These are phyloP conservation scores for Perca flavescens DNA, from an alignment of 2,113 vertebrate species.

Conservation along the genomic window DNA sequence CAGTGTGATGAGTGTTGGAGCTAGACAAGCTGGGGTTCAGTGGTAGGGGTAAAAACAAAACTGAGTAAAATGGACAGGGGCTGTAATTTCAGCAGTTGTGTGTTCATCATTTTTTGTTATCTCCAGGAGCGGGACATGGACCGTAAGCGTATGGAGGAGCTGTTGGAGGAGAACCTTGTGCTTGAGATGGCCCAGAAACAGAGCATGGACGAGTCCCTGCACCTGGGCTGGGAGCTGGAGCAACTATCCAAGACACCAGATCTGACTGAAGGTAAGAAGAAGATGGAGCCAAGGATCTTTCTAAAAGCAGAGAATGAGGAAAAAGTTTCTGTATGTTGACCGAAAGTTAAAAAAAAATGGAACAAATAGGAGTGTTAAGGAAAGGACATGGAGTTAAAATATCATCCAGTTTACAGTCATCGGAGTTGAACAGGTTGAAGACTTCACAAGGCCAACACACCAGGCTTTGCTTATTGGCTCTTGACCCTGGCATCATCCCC, in stretches of 20 bases:
- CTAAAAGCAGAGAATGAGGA: background rate
- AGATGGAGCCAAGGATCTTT: background rate
- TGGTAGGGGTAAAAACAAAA: background rate
- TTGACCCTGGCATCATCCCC: slow-evolving; percentile 9
- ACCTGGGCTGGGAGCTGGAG: slow-evolving; percentile 98
- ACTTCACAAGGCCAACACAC: background rate
- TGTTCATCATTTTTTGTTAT: background rate
- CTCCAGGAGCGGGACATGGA: slow-evolving; percentile 94
- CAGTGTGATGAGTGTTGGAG: background rate
- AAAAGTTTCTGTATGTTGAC: background rate
- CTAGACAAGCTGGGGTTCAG: background rate
- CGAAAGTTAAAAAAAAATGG: background rate
- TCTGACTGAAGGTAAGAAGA: slow-evolving; percentile 89
- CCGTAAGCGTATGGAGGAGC: slow-evolving; percentile 96
- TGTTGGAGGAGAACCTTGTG: slow-evolving; percentile 97
- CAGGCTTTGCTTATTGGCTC: slow-evolving; percentile 28
- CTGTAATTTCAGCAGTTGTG: background rate
- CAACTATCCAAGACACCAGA: slow-evolving; percentile 96
- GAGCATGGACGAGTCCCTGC: slow-evolving; percentile 98
- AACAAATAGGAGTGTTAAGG: background rate
- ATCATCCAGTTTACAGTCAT: background rate
- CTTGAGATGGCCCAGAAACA: slow-evolving; percentile 99
- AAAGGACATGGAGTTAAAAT: background rate
- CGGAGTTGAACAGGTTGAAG: slow-evolving; percentile 12
- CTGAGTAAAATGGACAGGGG: background rate